phyloP scores from a whole-genome alignment of 1,140 invertebrate genomes.

The Panagrolaimus sp. region DNA sequence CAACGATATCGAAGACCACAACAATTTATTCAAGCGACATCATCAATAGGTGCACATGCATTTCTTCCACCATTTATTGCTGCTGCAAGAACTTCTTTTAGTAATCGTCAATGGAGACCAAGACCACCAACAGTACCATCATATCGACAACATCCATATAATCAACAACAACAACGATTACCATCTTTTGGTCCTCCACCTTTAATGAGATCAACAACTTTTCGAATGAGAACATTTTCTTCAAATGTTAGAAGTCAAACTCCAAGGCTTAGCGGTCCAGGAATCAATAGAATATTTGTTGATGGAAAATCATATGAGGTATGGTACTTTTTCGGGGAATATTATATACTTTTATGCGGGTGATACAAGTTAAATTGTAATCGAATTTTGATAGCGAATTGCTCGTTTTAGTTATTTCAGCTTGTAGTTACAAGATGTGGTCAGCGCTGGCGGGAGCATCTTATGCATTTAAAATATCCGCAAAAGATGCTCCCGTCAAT shows the following conservation, averaged over 20 bases:
- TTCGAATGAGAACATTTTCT: constrained; percentile 31
- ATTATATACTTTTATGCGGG: too few species aligned
- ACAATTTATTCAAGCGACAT: constrained; percentile 18
- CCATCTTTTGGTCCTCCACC: too few species aligned
- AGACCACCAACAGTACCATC: not conserved
- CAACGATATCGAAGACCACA: too few species aligned
- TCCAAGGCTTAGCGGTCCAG: constrained; percentile 41
- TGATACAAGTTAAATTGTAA: too few species aligned
- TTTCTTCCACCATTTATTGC: constrained; percentile 21
- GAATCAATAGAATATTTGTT: constrained; percentile 57
- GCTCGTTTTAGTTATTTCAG: too few species aligned
- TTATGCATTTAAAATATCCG: too few species aligned
- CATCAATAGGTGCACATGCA: constrained; percentile 32
- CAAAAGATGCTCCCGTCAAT: too few species aligned
- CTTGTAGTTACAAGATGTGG: too few species aligned
- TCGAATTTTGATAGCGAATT: too few species aligned
- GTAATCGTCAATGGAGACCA: not conserved
- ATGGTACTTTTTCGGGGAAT: too few species aligned
- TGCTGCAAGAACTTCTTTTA: too few species aligned
- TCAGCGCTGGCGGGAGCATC: too few species aligned
- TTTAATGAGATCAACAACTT: constrained; percentile 1
- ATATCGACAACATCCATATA: not conserved
- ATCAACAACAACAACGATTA: not conserved
- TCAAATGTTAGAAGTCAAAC: constrained; percentile 43
- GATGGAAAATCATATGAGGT: constrained; percentile 56